Evolutionary conservation across 1,140 invertebrate genomes (phyloP), one percentile per base, ranked within the genome.

Genomic region (Tribolium castaneum): DNA sequence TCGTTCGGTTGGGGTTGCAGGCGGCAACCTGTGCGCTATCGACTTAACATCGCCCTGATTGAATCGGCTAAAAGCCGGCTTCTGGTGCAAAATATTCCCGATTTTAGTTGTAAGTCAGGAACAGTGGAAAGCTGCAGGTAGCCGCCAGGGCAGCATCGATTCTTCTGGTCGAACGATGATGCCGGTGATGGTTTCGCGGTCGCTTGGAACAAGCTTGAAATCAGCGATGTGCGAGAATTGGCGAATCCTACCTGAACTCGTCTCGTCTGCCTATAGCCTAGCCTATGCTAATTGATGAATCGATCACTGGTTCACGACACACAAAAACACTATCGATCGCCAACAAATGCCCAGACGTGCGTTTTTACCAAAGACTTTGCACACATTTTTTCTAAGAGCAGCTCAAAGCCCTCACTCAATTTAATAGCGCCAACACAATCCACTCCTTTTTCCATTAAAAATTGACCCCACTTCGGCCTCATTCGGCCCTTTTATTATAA

Each of bases 101-200:
- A 45, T 45, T 45, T 45, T 45, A 35, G 12, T 13, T 66, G 25
- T 34, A 66, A 35, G 25, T 13, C n/a, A 2, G 39, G 49, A 70
- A 51, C 39, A 45, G 39, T 45, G 39, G 39, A 45, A 19, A 39
- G 56, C 35, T 25, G 50, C 19, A 19, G 75, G 66, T 70, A 9
- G 75, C 52, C 30, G 50, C 19, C 50, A 66, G 70, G 19, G 35
- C 39, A 77, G 66, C 76, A 77, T 77, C 70, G 76, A 77, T 77
- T 77, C 70, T 77, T 77, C 66, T 77, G 76, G 76, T 77, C 70
- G 70, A 59, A 59, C n/a, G 70, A 19, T 70, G 70, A 70, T 77
- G 51, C 22, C 71, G 70, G 35, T 70, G 70, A 70, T 77, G 51
- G 49, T 71, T 34, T 70, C 59, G 50, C 70, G 66, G 56, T 13